phyloP scores from a whole-genome alignment of 2,113 vertebrate genomes.

The Trematocara zebra region DNA sequence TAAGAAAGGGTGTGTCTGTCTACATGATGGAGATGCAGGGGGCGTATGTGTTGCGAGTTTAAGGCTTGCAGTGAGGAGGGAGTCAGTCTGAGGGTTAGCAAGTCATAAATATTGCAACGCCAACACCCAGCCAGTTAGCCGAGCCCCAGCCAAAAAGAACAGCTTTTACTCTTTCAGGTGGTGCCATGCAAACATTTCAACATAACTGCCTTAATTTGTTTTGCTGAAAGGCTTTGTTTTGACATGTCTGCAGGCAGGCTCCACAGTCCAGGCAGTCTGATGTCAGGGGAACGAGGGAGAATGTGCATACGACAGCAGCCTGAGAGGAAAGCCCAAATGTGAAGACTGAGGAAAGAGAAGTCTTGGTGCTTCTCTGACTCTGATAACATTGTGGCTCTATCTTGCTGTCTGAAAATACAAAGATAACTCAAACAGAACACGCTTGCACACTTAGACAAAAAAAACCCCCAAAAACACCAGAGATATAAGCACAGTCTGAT shows the following conservation, averaged over 20 bases:
- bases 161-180: not conserved
- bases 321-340: not conserved
- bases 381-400: conserved; percentile 40
- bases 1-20: conserved; percentile 6
- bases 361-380: not conserved
- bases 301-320: not conserved
- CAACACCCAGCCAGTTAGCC: not conserved
- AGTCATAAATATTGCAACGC: conserved; percentile 41
- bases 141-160: not conserved
- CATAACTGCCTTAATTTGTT: not conserved
- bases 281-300: not conserved
- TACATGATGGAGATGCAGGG: not conserved
- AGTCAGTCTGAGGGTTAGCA: conserved; percentile 1
- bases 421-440: conserved; percentile 18
- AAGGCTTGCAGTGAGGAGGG: not conserved
- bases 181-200: not conserved
- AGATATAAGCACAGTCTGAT: conserved; percentile 26
- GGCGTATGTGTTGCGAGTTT: conserved; percentile 23
- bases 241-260: conserved; percentile 4
- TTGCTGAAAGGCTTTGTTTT: not conserved
- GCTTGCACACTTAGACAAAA: not conserved
- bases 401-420: conserved; percentile 11
- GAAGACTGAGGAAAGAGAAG: not conserved
- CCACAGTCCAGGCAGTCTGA: not conserved
- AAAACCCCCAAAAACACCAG: not conserved